Evolutionary conservation across 2,888 invertebrate genomes (phyloP).

Genomic region (Cheilosia impressa): DNA sequence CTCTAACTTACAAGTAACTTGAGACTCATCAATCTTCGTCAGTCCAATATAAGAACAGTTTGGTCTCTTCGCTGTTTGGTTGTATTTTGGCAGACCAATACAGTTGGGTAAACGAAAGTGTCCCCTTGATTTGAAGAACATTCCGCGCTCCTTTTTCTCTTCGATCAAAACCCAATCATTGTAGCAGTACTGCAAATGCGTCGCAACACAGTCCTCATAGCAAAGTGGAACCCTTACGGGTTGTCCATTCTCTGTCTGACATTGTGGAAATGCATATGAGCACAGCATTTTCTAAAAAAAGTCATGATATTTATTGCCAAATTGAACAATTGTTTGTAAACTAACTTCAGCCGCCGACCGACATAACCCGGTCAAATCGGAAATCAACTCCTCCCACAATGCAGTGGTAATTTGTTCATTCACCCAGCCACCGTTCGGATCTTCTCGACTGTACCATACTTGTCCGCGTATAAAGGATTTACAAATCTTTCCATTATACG

Average conservation of each 20-base stretch:
- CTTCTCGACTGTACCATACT: slow-evolving; percentile 91
- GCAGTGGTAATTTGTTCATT: slow-evolving; percentile 93
- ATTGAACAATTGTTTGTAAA: not conserved
- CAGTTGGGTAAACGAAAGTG: slow-evolving; percentile 96
- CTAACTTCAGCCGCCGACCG: slow-evolving; percentile 92
- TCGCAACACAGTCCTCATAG: slow-evolving; percentile 96
- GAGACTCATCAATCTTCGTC: slow-evolving; percentile 91
- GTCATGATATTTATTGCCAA: not conserved
- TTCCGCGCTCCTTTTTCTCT: slow-evolving; percentile 92
- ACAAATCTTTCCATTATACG: slow-evolving; percentile 93
- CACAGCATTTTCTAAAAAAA: slow-evolving; percentile 90
- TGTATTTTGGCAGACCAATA: slow-evolving; percentile 89
- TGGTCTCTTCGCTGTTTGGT: slow-evolving; percentile 86
- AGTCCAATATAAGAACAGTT: slow-evolving; percentile 93
- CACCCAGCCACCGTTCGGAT: slow-evolving; percentile 87
- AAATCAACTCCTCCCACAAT: slow-evolving; percentile 94
- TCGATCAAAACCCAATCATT: slow-evolving; percentile 96
- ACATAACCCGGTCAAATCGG: slow-evolving; percentile 91
- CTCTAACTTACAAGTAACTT: slow-evolving; percentile 90
- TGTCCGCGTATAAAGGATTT: slow-evolving; percentile 87
- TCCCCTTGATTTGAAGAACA: slow-evolving; percentile 91
- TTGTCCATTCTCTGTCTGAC: slow-evolving; percentile 87
- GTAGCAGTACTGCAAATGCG: slow-evolving; percentile 95
- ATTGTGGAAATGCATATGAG: slow-evolving; percentile 95
- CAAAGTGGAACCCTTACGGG: slow-evolving; percentile 91